phyloP scores from a whole-genome alignment of 2,797 vertebrate genomes.

The Mormyrops attenuatus region DNA sequence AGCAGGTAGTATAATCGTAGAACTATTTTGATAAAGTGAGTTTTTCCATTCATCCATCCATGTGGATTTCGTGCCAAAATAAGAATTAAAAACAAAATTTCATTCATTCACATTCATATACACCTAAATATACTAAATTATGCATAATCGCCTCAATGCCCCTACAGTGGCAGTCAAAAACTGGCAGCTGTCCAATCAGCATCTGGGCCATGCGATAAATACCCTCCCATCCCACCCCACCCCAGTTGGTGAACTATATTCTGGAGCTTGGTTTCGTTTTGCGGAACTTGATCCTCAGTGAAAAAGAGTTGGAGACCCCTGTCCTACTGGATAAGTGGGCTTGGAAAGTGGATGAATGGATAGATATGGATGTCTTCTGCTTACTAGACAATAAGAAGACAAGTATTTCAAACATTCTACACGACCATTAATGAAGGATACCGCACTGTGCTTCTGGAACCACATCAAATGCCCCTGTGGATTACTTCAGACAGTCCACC shows the following conservation, averaged over 20 bases:
- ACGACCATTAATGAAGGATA: not conserved
- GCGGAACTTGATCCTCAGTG: not conserved
- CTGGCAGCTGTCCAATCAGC: not conserved
- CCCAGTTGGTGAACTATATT: not conserved
- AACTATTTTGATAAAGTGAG: conserved; percentile 23
- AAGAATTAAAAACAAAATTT: not conserved
- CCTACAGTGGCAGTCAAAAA: not conserved
- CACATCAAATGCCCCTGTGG: not conserved
- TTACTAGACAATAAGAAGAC: not conserved
- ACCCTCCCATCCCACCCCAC: not conserved
- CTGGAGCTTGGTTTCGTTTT: not conserved
- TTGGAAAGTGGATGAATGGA: not conserved
- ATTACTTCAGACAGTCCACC: not conserved
- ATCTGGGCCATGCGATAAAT: not conserved
- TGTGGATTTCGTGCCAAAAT: not conserved
- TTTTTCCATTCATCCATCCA: not conserved
- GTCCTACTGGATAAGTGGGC: not conserved
- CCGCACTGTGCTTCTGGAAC: not conserved
- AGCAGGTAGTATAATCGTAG: too few relatives aligned
- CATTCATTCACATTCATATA: not conserved
- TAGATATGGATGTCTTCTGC: not conserved
- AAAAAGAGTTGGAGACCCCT: not conserved
- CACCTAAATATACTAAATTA: not conserved
- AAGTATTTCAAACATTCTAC: not conserved
- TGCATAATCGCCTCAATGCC: not conserved